These are phyloP conservation scores for Paguma larvata DNA, from an alignment of 2,797 vertebrate species.

Conservation along the genomic window DNA sequence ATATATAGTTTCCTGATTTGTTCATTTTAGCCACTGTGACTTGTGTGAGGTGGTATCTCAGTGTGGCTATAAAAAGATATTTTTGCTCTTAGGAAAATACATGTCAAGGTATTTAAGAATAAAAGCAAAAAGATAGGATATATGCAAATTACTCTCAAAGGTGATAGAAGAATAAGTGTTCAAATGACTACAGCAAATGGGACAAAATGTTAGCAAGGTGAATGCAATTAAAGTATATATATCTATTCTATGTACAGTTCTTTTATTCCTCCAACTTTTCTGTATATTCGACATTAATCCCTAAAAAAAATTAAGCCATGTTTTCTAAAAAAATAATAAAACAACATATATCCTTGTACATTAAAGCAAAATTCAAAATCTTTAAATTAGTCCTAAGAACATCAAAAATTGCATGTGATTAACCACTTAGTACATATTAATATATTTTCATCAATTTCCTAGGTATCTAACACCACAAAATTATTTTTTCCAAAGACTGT, in stretches of 20 bases:
- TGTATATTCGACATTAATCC: not conserved
- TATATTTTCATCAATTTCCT: not conserved
- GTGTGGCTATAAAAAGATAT: not conserved
- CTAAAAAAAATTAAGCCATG: not conserved
- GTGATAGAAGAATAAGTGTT: not conserved
- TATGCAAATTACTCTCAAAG: not conserved
- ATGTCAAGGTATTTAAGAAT: not conserved
- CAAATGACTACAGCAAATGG: not conserved
- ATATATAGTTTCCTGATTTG: too few species aligned
- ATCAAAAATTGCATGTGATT: not conserved
- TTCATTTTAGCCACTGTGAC: too few species aligned
- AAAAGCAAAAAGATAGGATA: not conserved
- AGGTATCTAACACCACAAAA: not conserved
- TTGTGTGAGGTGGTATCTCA: too few species aligned
- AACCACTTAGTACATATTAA: not conserved
- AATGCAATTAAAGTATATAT: not conserved
- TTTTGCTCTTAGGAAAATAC: conserved; percentile 19
- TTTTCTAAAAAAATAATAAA: not conserved
- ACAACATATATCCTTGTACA: not conserved
- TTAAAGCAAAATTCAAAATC: not conserved
- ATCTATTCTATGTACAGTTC: not conserved
- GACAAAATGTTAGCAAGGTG: not conserved
- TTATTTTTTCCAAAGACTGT: not conserved
- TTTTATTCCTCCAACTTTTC: not conserved
- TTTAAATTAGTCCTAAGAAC: not conserved